Evolutionary conservation across 2,113 vertebrate genomes (phyloP), one percentile per base, ranked within the genome.

Genomic region (Caloenas nicobarica): DNA sequence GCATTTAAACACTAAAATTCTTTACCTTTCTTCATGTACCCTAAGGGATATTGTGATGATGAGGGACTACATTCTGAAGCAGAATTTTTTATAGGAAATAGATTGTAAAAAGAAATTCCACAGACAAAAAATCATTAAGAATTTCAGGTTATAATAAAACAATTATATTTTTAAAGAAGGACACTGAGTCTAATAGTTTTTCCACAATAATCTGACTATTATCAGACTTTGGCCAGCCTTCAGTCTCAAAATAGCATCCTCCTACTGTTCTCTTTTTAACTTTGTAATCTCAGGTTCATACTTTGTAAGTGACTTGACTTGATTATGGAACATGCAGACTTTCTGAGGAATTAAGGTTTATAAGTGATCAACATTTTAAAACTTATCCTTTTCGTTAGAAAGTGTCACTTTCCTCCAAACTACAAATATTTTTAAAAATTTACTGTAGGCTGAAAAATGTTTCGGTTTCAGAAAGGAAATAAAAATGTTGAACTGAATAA

Each of bases 121-220:
- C 29, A 34, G 19, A 22, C 4, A 66, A 23, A 23, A 5, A 42
- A 1, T 54, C 10, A 7, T 62, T 19, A 71, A 53, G 11, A 51
- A 61, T 28, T 76, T 83, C 29, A 68, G 5, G 34, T 68, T 82
- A 33, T 42, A n/a, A 50, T 62, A 78, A 62, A 54, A 1, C 5
- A 72, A 6, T 13, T 65, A 69, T 61, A 48, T 56, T 72, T 81
- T 81, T 44, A 72, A 94, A 69, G 51, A 5, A 29, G 48, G 33
- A 29, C 9, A 18, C 0, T 0, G 2, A 56, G 29, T 44, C 2
- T 29, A 29, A 5, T 33, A 5, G 56, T 34, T 64, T 56, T 72
- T 22, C 11, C 6, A 36, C 2, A 34, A 1, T 50, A 26, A 71
- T 8, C 26, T 56, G 16, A 36, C 42, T 56, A 42, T 64, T 7